Evolutionary conservation across 92 coral and sea anemone species (phyloP).

Genomic region (Meandrina meandrites): DNA sequence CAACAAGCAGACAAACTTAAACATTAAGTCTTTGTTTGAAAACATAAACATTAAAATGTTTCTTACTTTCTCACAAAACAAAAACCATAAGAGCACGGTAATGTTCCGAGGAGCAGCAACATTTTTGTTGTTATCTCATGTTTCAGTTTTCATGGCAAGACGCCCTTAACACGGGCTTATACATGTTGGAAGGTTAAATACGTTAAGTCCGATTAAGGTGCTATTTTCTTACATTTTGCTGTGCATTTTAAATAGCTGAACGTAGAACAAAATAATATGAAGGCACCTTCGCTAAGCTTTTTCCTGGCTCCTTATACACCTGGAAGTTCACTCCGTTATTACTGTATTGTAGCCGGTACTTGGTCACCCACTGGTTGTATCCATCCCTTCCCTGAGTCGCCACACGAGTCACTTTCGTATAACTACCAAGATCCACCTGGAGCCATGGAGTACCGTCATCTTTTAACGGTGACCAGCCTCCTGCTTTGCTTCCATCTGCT

Average conservation of each 20-base stretch:
- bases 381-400: background rate
- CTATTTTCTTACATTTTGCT: background rate
- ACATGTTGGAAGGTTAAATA: background rate
- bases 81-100: too few relatives aligned
- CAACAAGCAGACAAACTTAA: too few relatives aligned
- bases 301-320: background rate
- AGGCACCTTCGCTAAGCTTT: background rate
- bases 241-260: background rate
- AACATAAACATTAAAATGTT: too few relatives aligned
- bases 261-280: background rate
- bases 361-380: slow-evolving; percentile 1
- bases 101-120: too few relatives aligned
- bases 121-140: too few relatives aligned
- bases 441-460: slow-evolving; percentile 1
- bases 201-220: background rate
- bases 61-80: too few relatives aligned
- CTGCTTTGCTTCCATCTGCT: background rate
- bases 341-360: background rate
- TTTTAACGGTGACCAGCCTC: background rate
- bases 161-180: too few relatives aligned
- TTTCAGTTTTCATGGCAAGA: too few relatives aligned
- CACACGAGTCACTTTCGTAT: background rate
- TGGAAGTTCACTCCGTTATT: background rate
- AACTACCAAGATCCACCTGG: slow-evolving; percentile 3
- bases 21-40: too few relatives aligned